Percentiles rank a stretch among this genome's conserved stretches.
phyloP scores from a whole-genome alignment of 2,113 vertebrate species.

The Apteryx mantelli region DNA sequence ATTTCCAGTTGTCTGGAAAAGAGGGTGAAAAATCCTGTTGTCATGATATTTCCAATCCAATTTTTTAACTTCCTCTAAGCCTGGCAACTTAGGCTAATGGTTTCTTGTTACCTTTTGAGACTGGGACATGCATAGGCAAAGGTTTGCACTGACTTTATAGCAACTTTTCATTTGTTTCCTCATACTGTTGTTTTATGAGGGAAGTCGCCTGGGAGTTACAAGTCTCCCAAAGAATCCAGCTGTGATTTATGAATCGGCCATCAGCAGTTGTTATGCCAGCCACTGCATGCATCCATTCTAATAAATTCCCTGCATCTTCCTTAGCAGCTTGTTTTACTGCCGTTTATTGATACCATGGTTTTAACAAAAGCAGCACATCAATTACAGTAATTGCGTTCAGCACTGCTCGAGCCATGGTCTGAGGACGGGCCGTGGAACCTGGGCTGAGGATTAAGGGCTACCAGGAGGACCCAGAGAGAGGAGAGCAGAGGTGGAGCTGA shows the following conservation, averaged over 20 bases:
- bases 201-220: neutral
- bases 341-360: conserved; percentile 42
- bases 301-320: conserved; percentile 50
- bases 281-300: conserved; percentile 40
- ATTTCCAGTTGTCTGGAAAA: neutral
- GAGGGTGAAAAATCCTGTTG: neutral
- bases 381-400: conserved; percentile 44
- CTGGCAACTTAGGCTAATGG: neutral
- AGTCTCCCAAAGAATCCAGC: conserved; percentile 52
- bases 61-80: neutral
- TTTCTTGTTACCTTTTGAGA: neutral
- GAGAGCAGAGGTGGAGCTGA: neutral
- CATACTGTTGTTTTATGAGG: conserved; percentile 41
- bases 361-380: conserved; percentile 61
- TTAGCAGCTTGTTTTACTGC: conserved; percentile 55
- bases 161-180: conserved; percentile 31
- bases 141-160: neutral
- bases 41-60: neutral
- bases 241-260: conserved; percentile 67
- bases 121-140: neutral
- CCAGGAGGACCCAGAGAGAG: neutral
- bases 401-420: conserved; percentile 11
- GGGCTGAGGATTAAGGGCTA: conserved; percentile 28
- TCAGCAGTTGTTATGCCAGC: conserved; percentile 60
- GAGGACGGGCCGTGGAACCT: neutral